Base-by-base conservation (phyloP, 1,140 invertebrate species). In the Ericerus pela region DNA sequence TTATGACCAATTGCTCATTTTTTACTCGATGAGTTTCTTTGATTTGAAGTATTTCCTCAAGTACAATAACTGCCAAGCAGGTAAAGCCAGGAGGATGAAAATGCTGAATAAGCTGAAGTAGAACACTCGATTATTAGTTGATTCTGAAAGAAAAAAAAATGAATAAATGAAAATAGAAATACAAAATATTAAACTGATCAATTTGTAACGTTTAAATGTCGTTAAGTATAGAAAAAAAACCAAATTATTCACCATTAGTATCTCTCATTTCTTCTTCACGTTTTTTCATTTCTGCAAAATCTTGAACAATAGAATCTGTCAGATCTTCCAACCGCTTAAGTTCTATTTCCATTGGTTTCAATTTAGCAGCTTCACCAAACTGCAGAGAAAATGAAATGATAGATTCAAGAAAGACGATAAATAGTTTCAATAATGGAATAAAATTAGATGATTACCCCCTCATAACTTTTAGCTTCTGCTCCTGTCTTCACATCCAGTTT, bases 61-160 rank as follows among this genome's bases (percentile, higher is more conserved):
- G 67, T 99, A 99, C 8, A 98, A 73, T 10, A 99, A 91, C 74
- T 99, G 96, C 94, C 95, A 98, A 24, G 88, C 91, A 29, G 96
- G 94, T 59, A 99, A 73, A 33, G 85, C 84, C 16, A 99, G 71
- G 18, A 99, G 75, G 71, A 93, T 96, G 58, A 82, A 80, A 85
- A 99, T 96, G 53, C 92, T 95, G 72, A 99, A 96, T 68, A 99
- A 79, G 66, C 92, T 96, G 68, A 99, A 95, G 75, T 98, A 99
- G 51, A 99, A 74, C 22, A 99, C 94, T 60, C 94, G 77, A 59
- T 82, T 86, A 68, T 97, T 98, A 55, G 95, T 98, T 51, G 93
- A 91, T 71, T 97, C 93, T 96, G 79, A 64, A 86, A 82, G 54
- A 64, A 63, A n/a, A n/a, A n/a, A n/a, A n/a, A n/a, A n/a, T n/a